phyloP scores from a whole-genome alignment of 1,140 invertebrate species.

The Trissolcus basalis region DNA sequence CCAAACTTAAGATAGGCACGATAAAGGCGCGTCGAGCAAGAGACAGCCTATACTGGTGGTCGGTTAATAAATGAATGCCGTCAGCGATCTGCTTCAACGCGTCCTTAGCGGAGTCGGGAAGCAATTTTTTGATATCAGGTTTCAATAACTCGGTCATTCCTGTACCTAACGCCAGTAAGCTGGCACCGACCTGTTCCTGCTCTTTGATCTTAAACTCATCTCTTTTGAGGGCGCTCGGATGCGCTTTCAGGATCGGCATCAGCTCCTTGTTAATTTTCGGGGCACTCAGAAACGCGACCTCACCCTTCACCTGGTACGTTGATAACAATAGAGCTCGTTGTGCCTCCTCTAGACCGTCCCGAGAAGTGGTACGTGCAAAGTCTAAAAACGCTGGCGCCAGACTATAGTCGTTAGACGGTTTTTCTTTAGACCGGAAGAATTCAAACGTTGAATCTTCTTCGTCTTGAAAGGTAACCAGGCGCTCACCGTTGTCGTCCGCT shows the following conservation, averaged over 20 bases:
- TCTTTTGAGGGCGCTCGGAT: no score
- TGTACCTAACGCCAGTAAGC: no score
- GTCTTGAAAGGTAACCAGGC: conserved; percentile 4
- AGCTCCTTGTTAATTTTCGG: conserved; percentile 29
- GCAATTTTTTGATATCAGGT: no score
- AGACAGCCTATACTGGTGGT: conserved; percentile 31
- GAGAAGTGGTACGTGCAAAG: conserved; percentile 1
- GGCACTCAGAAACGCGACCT: background rate
- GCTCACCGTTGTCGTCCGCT: background rate
- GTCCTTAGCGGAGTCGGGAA: no score
- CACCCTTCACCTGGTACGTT: conserved; percentile 3
- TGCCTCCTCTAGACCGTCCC: conserved; percentile 8
- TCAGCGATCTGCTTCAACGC: no score
- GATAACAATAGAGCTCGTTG: background rate
- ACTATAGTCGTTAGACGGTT: background rate
- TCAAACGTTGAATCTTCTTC: conserved; percentile 5
- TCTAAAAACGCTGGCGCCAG: conserved; percentile 15
- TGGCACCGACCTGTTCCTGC: no score
- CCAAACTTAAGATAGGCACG: no score
- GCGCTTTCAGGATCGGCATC: no score
- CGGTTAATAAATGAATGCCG: no score
- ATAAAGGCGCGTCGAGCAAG: no score
- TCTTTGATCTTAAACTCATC: no score
- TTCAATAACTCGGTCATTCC: no score
- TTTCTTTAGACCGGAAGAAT: conserved; percentile 9